Conservation (phyloP, 1,140 invertebrate species). For the Cydia strobilella region DNA sequence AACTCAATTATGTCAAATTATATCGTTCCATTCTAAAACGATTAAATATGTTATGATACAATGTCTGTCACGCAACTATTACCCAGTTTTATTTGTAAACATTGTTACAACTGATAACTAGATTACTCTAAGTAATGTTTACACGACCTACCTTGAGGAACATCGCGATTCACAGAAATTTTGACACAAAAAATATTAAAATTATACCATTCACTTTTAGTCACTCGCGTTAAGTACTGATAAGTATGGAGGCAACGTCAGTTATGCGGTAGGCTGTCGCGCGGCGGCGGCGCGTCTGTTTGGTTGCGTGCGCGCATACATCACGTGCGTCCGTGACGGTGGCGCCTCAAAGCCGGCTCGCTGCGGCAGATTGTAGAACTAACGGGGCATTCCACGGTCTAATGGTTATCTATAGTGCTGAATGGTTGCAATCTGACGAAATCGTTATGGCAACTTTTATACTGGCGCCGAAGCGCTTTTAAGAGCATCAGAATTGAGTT, state of each 20-base stretch:
- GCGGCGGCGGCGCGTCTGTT: slow-evolving; percentile 60
- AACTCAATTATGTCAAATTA: not conserved
- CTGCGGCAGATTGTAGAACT: slow-evolving; percentile 58
- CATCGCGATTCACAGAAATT: slow-evolving; percentile 46
- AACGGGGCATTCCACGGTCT: slow-evolving; percentile 67
- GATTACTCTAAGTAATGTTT: slow-evolving; percentile 31
- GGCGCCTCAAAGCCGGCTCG: slow-evolving; percentile 56
- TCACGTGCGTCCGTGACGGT: slow-evolving; percentile 59
- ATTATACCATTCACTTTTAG: slow-evolving; percentile 48
- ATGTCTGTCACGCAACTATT: not conserved
- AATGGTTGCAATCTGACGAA: slow-evolving; percentile 38
- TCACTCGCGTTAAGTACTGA: slow-evolving; percentile 61
- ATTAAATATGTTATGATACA: not conserved
- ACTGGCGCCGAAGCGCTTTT: slow-evolving; percentile 7
- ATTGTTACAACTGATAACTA: not conserved
- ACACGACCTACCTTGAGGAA: slow-evolving; percentile 50
- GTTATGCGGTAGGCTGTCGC: slow-evolving; percentile 70
- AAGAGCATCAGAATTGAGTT: slow-evolving; percentile 9
- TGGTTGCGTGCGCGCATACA: slow-evolving; percentile 63
- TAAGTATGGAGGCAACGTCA: slow-evolving; percentile 47
- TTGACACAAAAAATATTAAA: slow-evolving; percentile 44
- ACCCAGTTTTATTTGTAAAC: not conserved
- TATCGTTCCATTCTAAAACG: not conserved
- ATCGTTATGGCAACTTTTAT: slow-evolving; percentile 12
- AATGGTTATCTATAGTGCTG: slow-evolving; percentile 46